These are phyloP conservation scores for Gibbula magus DNA, from an alignment of 2,888 invertebrate genomes.

Conservation along the genomic window DNA sequence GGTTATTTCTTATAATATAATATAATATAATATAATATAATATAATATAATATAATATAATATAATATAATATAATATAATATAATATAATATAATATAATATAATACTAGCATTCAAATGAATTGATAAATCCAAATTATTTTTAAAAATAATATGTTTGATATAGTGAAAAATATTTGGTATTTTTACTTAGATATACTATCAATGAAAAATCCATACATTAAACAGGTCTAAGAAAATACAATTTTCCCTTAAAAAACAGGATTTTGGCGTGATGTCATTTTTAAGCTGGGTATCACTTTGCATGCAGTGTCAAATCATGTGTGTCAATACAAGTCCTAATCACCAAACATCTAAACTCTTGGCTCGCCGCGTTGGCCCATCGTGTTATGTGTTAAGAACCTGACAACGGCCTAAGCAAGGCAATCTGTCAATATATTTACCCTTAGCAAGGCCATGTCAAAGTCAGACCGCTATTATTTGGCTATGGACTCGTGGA, in stretches of 20 bases:
- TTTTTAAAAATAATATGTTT: too few species aligned
- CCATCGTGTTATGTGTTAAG: neutral
- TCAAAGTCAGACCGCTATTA: neutral
- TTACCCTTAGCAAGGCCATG: constrained; percentile 1
- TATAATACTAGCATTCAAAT: neutral
- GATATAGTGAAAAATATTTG: too few species aligned
- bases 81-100: neutral
- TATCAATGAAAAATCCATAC: neutral
- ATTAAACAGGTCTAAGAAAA: neutral
- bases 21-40: neutral
- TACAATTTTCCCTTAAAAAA: neutral
- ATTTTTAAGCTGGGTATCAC: too few species aligned
- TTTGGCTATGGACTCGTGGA: neutral
- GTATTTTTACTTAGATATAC: neutral
- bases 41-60: neutral
- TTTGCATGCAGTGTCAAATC: neutral
- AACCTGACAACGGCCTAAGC: neutral
- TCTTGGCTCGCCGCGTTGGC: neutral
- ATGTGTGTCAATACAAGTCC: neutral
- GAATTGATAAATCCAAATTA: neutral
- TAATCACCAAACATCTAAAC: constrained; percentile 6
- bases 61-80: neutral
- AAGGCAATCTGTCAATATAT: constrained; percentile 7
- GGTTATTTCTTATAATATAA: neutral
- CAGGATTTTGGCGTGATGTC: neutral